Base-by-base conservation (phyloP, 2,797 vertebrate species). In the Galaxias olidus region DNA sequence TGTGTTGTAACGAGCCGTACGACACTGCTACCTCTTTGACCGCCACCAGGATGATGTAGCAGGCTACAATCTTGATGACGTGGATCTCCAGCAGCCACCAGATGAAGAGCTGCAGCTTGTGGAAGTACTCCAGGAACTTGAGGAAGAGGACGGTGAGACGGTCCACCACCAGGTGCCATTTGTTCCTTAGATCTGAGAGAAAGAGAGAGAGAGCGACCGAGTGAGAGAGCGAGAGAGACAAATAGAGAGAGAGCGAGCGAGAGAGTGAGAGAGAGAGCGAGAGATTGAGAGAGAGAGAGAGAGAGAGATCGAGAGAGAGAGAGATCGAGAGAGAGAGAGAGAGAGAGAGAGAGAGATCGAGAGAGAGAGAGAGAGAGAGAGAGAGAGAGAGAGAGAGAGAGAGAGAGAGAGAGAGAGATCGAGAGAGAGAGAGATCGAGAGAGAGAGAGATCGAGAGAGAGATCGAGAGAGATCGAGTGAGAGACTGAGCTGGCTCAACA, bases 51-150 rank as follows among this genome's bases (percentile, higher is more conserved):
- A 99, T 93, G 51, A 99, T 96, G 82, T 95, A 99, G 3, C 94
- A 95, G 0, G 97, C 93, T 40, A 99, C 93, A 0, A 99, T 96
- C 87, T 99, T 98, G 90, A 98, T 94, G 85, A 99, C 94, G 79
- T 99, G 96, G 72, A 99, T 89, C 84, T 99, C 98, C 86, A 99
- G 87, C 55, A 98, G 85, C 97, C 98, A 98, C 98, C 98, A 99
- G 77, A 95, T 88, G 69, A 98, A 97, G 65, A 98, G 92, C 86
- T 99, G 97, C 81, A 99, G 89, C 74, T 97, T 98, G 87, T 99
- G 96, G 82, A 99, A 98, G 74, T 94, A 96, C 84, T 99, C 96
- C 87, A 99, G 88, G 84, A 98, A 98, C 84, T 95, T 97, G 76
- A 99, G 85, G 85, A 99, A 96, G 52, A 99, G 92, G 69, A 99